Conservation (phyloP, 2,888 invertebrate genomes). For the Tiliacea aurago region DNA sequence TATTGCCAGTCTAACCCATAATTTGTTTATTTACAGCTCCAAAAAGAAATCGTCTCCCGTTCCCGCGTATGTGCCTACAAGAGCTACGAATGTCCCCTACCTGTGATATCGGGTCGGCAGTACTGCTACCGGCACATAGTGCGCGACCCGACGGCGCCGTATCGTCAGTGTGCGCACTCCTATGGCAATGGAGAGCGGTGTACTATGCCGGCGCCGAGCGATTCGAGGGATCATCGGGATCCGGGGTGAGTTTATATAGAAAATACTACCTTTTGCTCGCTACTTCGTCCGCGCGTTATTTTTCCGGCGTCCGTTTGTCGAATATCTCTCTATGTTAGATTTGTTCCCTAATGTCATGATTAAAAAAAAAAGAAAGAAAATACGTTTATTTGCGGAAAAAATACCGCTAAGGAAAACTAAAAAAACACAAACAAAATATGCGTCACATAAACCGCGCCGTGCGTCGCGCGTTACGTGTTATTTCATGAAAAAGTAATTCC, state of each 20-base stretch:
- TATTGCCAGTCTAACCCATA: neutral
- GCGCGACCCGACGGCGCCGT: conserved; percentile 95
- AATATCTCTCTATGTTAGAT: too few relatives aligned
- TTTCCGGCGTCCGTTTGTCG: too few relatives aligned
- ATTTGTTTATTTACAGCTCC: conserved; percentile 83
- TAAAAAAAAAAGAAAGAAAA: too few relatives aligned
- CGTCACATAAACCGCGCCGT: too few relatives aligned
- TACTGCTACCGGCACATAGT: conserved; percentile 96
- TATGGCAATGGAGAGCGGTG: conserved; percentile 94
- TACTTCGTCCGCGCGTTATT: too few relatives aligned
- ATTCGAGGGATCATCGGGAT: conserved; percentile 71
- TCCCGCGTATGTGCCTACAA: conserved; percentile 91
- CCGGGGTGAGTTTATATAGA: conserved; percentile 71
- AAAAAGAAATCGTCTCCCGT: conserved; percentile 91
- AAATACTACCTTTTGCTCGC: too few relatives aligned
- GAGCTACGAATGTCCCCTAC: conserved; percentile 92
- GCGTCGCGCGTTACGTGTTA: too few relatives aligned
- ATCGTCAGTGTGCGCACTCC: conserved; percentile 94
- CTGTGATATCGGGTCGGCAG: conserved; percentile 93
- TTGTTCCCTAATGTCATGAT: too few relatives aligned
- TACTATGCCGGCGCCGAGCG: conserved; percentile 93
- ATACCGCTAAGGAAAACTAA: too few relatives aligned
- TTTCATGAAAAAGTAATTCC: too few relatives aligned
- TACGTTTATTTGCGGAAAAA: too few relatives aligned
- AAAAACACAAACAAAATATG: too few relatives aligned